Conservation (phyloP, 2,113 vertebrate genomes). For the Melanerpes formicivorus region DNA sequence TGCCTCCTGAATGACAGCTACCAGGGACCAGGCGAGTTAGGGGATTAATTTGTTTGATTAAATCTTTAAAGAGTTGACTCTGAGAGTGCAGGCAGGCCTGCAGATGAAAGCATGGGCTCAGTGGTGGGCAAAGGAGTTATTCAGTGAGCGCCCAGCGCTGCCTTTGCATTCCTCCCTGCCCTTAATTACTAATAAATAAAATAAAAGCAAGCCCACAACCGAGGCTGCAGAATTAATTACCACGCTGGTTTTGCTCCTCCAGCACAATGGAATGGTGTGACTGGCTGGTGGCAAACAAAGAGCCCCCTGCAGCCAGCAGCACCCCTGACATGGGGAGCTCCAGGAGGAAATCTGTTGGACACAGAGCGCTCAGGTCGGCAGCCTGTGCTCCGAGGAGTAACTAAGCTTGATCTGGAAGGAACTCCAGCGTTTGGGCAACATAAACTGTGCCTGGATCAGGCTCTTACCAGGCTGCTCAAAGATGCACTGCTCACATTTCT, state of each 20-base stretch:
- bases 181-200: conserved; percentile 29
- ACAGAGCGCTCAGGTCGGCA: fast-evolving
- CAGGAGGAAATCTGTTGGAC: neutral
- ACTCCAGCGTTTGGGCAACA: neutral
- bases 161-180: neutral
- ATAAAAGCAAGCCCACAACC: neutral
- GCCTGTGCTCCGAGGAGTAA: neutral
- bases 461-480: neutral
- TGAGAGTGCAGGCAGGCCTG: conserved; percentile 29
- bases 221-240: neutral
- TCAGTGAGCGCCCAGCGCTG: neutral
- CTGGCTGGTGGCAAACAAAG: neutral
- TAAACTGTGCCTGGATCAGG: neutral
- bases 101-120: neutral
- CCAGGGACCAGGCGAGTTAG: neutral
- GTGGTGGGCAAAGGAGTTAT: conserved; percentile 16
- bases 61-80: conserved; percentile 69
- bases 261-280: neutral
- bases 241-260: neutral
- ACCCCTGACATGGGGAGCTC: neutral
- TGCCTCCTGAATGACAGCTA: conserved; percentile 47
- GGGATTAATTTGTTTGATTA: conserved; percentile 66
- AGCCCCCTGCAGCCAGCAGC: neutral
- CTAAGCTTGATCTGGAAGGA: neutral
- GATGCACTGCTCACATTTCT: neutral